Conservation (phyloP, 1,140 invertebrate species). For the Pectinophora gossypiella region DNA sequence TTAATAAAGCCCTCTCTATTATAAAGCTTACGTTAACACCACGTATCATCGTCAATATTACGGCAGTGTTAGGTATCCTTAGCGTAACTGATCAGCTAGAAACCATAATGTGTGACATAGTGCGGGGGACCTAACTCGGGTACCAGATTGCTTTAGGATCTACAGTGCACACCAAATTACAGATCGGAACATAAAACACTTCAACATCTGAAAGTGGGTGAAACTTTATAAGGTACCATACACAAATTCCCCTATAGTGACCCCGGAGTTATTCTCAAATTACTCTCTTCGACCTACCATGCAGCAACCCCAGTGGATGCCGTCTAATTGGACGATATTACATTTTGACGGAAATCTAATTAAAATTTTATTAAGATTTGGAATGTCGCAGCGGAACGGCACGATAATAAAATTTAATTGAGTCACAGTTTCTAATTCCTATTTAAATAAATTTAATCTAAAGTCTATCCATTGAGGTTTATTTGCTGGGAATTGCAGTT, state of each 20-base stretch:
- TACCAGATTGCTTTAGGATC: slow-evolving; percentile 36
- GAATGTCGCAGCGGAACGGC: background rate
- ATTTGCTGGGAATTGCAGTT: background rate
- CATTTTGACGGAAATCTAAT: slow-evolving; percentile 15
- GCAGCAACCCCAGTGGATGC: slow-evolving; percentile 49
- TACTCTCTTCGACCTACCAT: slow-evolving; percentile 49
- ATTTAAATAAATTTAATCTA: slow-evolving; percentile 1
- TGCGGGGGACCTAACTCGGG: slow-evolving; percentile 28
- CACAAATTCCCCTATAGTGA: slow-evolving; percentile 64
- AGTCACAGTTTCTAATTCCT: slow-evolving; percentile 24
- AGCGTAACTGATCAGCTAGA: background rate
- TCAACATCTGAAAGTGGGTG: slow-evolving; percentile 61
- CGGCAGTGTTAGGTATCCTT: background rate
- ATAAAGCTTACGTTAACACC: slow-evolving; percentile 11
- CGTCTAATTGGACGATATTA: slow-evolving; percentile 12
- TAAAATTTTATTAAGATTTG: background rate
- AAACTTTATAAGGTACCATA: slow-evolving; percentile 75
- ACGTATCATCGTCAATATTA: slow-evolving; percentile 3
- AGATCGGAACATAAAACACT: slow-evolving; percentile 52
- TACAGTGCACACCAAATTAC: slow-evolving; percentile 52
- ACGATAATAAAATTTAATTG: background rate
- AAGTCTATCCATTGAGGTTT: background rate
- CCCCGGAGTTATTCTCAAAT: slow-evolving; percentile 26
- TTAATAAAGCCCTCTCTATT: slow-evolving; percentile 58
- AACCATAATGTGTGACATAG: slow-evolving; percentile 5